Evolutionary conservation across 2,113 vertebrate species (phyloP).

Genomic region (Thermophis baileyi): DNA sequence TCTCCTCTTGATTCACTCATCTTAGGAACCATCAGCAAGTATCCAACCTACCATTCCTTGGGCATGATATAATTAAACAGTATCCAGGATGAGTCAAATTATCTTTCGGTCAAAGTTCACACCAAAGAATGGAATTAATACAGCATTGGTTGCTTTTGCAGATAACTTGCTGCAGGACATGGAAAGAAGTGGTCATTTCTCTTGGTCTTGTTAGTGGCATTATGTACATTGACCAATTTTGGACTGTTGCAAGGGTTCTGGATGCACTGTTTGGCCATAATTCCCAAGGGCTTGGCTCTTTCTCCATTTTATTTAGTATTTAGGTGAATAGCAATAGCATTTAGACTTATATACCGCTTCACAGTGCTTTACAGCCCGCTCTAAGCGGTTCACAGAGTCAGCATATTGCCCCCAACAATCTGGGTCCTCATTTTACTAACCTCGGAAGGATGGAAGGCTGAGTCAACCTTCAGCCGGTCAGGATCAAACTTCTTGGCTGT

Average conservation of each 20-base stretch:
- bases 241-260: neutral
- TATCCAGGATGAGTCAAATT: neutral
- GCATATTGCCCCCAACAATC: no score
- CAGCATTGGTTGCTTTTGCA: neutral
- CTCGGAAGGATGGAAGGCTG: no score
- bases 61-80: neutral
- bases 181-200: neutral
- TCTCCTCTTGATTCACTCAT: neutral
- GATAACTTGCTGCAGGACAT: neutral
- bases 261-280: neutral
- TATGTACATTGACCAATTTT: neutral
- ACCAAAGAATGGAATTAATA: neutral
- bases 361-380: no score
- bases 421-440: no score
- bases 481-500: no score
- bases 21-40: neutral
- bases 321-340: neutral
- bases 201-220: neutral
- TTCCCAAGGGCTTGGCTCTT: neutral
- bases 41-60: neutral
- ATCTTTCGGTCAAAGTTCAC: neutral
- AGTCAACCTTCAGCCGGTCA: no score
- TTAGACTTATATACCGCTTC: no score
- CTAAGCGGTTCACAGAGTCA: no score
- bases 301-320: neutral